phyloP scores from a whole-genome alignment of 2,888 invertebrate genomes.

The Platynereis dumerilii region DNA sequence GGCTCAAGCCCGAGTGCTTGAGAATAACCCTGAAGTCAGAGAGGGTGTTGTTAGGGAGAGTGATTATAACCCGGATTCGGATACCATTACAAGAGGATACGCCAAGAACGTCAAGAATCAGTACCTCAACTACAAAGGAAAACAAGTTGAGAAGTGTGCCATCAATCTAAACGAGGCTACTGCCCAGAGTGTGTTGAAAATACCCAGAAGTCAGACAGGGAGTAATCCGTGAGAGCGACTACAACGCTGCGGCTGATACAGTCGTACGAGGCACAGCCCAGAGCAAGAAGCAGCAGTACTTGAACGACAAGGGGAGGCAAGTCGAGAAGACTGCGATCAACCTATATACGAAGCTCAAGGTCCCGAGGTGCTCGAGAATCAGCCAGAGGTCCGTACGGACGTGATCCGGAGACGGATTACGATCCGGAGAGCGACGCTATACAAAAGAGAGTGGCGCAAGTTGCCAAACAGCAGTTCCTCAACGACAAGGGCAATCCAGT shows the following conservation, averaged over 20 bases:
- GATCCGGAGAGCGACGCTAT: background rate
- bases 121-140: conserved; percentile 9
- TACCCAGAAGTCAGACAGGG: conserved; percentile 30
- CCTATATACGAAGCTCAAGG: conserved; percentile 7
- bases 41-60: conserved; percentile 29
- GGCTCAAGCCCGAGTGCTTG: conserved; percentile 7
- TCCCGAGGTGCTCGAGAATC: conserved; percentile 21
- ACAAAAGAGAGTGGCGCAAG: background rate
- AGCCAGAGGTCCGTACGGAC: conserved; percentile 15
- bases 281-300: background rate
- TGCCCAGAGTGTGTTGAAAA: conserved; percentile 20
- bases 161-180: conserved; percentile 2
- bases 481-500: conserved; percentile 22
- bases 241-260: background rate
- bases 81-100: background rate
- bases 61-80: background rate
- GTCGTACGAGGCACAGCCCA: conserved; percentile 1
- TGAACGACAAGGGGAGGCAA: conserved; percentile 13
- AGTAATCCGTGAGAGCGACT: conserved; percentile 23
- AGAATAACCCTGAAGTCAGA: conserved; percentile 33
- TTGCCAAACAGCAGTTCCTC: conserved; percentile 2
- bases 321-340: conserved; percentile 15
- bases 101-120: conserved; percentile 2
- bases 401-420: conserved; percentile 23
- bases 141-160: conserved; percentile 13